Evolutionary conservation across 2,888 invertebrate genomes (phyloP), one percentile per base, ranked within the genome.

Genomic region (Leptothorax acervorum): DNA sequence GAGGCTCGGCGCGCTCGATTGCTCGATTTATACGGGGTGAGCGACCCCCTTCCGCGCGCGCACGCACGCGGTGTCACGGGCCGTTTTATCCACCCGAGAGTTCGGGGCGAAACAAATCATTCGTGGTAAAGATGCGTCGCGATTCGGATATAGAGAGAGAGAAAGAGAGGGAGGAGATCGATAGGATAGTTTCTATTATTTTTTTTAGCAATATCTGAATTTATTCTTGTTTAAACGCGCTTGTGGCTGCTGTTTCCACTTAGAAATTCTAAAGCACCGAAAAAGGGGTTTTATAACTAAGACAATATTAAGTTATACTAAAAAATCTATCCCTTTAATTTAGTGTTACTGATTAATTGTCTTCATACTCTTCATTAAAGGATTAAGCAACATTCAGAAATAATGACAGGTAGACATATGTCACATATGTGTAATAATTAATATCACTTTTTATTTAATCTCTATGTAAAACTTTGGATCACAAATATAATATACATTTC

Each of bases 71-170:
- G 48, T 70, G 79, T 81, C 79, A 81, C 60, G 60, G 60, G 60
- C 48, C 71, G 71, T 81, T 81, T 81, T 81, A 81, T 70, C 71
- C 71, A 81, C 48, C 79, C 79, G 79, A 48, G 79, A 70, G 79
- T 81, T 71, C 71, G 71, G 71, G 60, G 48, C 48, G 79, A 81
- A 81, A 81, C 79, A 81, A 81, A 81, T 81, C 79, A 81, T 71
- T 81, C 79, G 79, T 60, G 71, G 71, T 81, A 81, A 81, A 81
- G 79, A 81, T 81, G 71, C 71, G 60, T 81, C 71, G 60, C 79
- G 79, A 70, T 71, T 81, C 60, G 60, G 48, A 60, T n/a, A 15
- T 15, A 5, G 45, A 45, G 23, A 28, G 48, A 62, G 75, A 42
- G 23, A 28, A 35, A 35, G 35, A 35, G 57, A 35, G 60, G 42